These are phyloP conservation scores for Cyclargus thomasi DNA, from an alignment of 1,140 invertebrate genomes.

Conservation along the genomic window DNA sequence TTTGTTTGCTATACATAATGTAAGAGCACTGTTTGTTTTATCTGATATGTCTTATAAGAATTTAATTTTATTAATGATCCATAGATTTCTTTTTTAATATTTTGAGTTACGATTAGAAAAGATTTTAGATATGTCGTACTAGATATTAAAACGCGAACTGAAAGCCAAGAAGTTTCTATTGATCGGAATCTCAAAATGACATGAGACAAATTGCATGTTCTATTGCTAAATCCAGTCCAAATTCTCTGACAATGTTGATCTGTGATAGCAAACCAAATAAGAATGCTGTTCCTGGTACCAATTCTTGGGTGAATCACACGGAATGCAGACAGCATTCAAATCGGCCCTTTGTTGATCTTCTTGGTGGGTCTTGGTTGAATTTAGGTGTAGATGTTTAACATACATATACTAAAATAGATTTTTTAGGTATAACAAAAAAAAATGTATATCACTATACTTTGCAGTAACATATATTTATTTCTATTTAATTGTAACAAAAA, in stretches of 20 bases:
- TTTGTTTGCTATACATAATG: not conserved
- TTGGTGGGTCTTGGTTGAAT: not conserved
- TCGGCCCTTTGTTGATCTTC: not conserved
- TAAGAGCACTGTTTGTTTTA: not conserved
- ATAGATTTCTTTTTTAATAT: not conserved
- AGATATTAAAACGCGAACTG: too few species aligned
- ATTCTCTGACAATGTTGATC: slow-evolving; percentile 10
- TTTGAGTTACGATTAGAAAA: not conserved
- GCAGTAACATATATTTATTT: too few species aligned
- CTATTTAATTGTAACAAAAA: too few species aligned
- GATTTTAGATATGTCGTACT: not conserved
- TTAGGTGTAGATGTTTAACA: not conserved
- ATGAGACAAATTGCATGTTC: slow-evolving; percentile 5
- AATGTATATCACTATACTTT: too few species aligned
- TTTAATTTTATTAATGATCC: not conserved
- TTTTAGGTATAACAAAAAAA: too few species aligned
- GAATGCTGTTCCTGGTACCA: not conserved
- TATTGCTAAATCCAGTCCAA: slow-evolving; percentile 8
- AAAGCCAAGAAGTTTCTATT: not conserved
- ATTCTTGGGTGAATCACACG: not conserved
- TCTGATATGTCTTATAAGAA: not conserved
- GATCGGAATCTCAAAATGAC: not conserved
- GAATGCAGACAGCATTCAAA: slow-evolving; percentile 6
- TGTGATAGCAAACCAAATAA: slow-evolving; percentile 8
- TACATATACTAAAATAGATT: too few species aligned